These are phyloP conservation scores for Archegozetes longisetosus DNA, from an alignment of 1,140 invertebrate genomes.

Conservation along the genomic window DNA sequence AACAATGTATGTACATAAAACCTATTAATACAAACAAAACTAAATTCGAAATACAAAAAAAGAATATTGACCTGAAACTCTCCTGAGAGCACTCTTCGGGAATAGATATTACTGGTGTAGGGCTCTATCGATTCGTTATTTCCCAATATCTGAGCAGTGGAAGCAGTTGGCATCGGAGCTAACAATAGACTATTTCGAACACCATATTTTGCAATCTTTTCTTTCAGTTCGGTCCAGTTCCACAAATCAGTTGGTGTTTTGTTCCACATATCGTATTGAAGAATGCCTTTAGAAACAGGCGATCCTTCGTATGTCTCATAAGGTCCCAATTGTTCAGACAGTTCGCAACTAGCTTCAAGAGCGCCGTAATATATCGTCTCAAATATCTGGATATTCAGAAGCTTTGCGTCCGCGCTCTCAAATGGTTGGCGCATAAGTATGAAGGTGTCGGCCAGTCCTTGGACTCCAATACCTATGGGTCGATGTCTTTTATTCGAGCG, in stretches of 20 bases:
- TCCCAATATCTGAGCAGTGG: conserved; percentile 95
- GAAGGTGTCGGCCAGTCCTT: conserved; percentile 92
- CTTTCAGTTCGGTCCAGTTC: conserved; percentile 73
- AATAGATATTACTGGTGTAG: conserved; percentile 95
- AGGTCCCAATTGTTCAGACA: conserved; percentile 65
- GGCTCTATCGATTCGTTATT: conserved; percentile 98
- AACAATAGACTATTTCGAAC: conserved; percentile 84
- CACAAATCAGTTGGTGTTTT: conserved; percentile 71
- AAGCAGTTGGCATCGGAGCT: conserved; percentile 97
- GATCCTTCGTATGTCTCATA: conserved; percentile 83
- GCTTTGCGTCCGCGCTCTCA: conserved; percentile 52
- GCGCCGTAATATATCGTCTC: conserved; percentile 97
- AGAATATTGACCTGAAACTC: conserved; percentile 46
- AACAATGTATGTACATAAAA: neutral
- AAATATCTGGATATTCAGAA: conserved; percentile 90
- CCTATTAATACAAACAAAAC: neutral
- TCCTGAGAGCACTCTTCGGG: conserved; percentile 77
- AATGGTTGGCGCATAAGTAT: conserved; percentile 87
- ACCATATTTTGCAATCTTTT: conserved; percentile 73
- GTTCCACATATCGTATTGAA: conserved; percentile 98
- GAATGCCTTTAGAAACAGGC: conserved; percentile 84
- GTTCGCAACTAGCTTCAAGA: conserved; percentile 86
- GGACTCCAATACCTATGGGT: conserved; percentile 92
- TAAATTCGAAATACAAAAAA: conserved; percentile 4
- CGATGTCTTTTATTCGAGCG: conserved; percentile 79